phyloP scores from a whole-genome alignment of 92 coral and sea anemone species.

The Siderastrea radians region DNA sequence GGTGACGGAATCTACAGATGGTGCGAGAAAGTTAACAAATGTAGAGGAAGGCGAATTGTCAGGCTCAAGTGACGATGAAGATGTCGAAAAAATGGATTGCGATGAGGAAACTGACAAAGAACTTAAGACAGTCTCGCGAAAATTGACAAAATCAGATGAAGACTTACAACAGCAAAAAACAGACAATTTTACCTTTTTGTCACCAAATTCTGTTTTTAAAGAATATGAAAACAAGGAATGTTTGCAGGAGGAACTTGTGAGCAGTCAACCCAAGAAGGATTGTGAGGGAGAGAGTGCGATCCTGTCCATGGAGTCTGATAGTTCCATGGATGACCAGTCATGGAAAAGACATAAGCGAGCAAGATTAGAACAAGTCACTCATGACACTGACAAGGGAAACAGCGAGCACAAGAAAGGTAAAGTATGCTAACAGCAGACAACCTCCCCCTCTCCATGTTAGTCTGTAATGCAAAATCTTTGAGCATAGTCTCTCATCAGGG shows the following conservation, averaged over 20 bases:
- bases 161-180: not conserved
- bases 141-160: not conserved
- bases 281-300: constrained; percentile 26
- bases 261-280: not conserved
- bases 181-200: constrained; percentile 6
- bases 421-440: not conserved
- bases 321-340: constrained; percentile 40
- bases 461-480: no score
- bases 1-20: not conserved
- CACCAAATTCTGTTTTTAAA: constrained; percentile 18
- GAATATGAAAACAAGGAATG: not conserved
- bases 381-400: not conserved
- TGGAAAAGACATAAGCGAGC: constrained; percentile 52
- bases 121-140: not conserved
- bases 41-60: constrained; percentile 39
- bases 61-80: constrained; percentile 23
- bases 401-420: not conserved
- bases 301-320: constrained; percentile 45
- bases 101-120: constrained; percentile 8
- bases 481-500: no score
- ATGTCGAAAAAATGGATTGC: constrained; percentile 32
- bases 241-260: not conserved
- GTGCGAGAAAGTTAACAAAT: not conserved
- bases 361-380: not conserved
- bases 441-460: no score